Percentiles rank a stretch among this genome's conserved stretches.
Evolutionary conservation across 1,140 invertebrate genomes (phyloP).

Genomic region (Heliconius eleuchia): DNA sequence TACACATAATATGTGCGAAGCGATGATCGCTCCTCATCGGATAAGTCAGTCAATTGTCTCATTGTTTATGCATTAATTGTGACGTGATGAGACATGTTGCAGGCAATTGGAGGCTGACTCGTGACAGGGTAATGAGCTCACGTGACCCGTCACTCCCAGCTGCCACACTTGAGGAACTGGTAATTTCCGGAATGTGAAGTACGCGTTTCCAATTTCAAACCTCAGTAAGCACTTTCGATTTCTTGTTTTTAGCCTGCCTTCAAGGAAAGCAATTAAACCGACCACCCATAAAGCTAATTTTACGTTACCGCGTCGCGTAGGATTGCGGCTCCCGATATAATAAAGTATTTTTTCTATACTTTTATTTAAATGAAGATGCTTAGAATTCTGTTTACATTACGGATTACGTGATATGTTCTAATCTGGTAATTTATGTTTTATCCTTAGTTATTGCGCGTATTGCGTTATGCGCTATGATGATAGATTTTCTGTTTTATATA

Average conservation of each 20-base stretch:
- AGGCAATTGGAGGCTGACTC: constrained; percentile 38
- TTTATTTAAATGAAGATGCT: neutral
- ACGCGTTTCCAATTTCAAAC: constrained; percentile 72
- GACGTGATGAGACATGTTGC: constrained; percentile 21
- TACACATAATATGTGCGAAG: neutral
- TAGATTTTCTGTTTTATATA: too few species aligned
- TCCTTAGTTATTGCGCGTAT: too few species aligned
- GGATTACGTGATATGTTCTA: too few species aligned
- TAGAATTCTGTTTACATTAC: neutral
- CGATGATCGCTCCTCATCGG: constrained; percentile 3
- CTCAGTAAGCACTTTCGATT: constrained; percentile 52
- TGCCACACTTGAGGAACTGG: constrained; percentile 50
- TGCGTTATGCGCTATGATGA: too few species aligned
- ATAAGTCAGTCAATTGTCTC: constrained; percentile 25
- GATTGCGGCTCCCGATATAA: neutral
- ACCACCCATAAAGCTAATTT: constrained; percentile 41
- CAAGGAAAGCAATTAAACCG: constrained; percentile 35
- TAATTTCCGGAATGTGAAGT: constrained; percentile 66
- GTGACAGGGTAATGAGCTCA: constrained; percentile 67
- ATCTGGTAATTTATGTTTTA: too few species aligned
- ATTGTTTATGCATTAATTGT: constrained; percentile 31
- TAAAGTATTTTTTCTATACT: neutral
- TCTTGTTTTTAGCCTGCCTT: constrained; percentile 41
- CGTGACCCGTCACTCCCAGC: constrained; percentile 57
- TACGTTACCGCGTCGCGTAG: constrained; percentile 12